These are phyloP conservation scores for Phaonia tiefii DNA, from an alignment of 2,888 invertebrate genomes.

Conservation along the genomic window DNA sequence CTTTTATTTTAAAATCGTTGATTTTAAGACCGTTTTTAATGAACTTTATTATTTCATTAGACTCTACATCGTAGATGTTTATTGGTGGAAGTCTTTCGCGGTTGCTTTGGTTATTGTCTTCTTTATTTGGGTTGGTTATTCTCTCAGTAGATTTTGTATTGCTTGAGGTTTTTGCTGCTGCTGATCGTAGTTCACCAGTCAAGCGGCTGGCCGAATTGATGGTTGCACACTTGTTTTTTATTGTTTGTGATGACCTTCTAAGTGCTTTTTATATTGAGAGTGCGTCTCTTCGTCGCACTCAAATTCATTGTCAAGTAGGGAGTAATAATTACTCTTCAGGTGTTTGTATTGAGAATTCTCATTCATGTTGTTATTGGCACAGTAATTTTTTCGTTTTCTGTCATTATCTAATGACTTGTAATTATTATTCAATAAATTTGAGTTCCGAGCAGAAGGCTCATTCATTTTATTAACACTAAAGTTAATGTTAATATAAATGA, in stretches of 20 bases:
- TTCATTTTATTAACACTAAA: too few relatives aligned
- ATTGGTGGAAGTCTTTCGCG: conserved; percentile 16
- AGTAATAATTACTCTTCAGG: conserved; percentile 33
- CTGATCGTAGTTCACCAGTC: neutral
- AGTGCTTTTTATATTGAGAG: conserved; percentile 21
- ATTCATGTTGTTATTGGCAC: neutral
- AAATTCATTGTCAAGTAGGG: conserved; percentile 23
- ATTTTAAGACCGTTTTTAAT: too few relatives aligned
- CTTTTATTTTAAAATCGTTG: too few relatives aligned
- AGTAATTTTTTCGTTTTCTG: neutral
- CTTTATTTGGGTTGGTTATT: too few relatives aligned
- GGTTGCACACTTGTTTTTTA: neutral
- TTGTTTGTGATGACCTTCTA: neutral
- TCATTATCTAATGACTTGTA: neutral
- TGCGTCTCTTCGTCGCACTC: neutral
- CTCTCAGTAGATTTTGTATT: neutral
- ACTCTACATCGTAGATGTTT: neutral
- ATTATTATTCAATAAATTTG: neutral
- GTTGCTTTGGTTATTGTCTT: too few relatives aligned
- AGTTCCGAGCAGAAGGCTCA: neutral
- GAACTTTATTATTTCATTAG: conserved; percentile 3
- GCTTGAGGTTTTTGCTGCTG: neutral
- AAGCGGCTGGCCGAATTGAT: neutral
- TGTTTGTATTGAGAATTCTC: neutral
- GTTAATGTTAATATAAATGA: neutral